Evolutionary conservation across 2,888 invertebrate species (phyloP).

Genomic region (Shargacucullia verbasci): DNA sequence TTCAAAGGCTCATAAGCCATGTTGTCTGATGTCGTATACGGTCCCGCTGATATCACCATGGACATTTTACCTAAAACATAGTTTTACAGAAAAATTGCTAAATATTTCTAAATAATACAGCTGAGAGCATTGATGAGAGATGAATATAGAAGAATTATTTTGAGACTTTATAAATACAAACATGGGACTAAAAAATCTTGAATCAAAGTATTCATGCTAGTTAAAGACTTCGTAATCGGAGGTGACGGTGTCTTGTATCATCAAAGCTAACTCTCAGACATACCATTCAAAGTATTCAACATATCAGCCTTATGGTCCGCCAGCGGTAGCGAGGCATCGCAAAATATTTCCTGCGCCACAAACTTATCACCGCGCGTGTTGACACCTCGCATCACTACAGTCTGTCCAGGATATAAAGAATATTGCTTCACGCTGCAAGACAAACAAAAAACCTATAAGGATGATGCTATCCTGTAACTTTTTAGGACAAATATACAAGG

Average conservation of each 20-base stretch:
- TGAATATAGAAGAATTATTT: too few relatives aligned
- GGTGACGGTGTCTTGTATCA: too few relatives aligned
- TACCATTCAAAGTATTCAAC: slow-evolving; percentile 78
- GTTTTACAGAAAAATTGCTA: not conserved
- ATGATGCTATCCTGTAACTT: not conserved
- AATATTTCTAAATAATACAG: too few relatives aligned
- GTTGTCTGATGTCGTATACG: slow-evolving; percentile 94
- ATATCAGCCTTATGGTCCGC: slow-evolving; percentile 73
- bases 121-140: too few relatives aligned
- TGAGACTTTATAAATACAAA: too few relatives aligned
- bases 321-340: slow-evolving; percentile 81
- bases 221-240: too few relatives aligned
- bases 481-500: not conserved
- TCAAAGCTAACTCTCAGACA: not conserved
- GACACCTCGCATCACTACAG: slow-evolving; percentile 92
- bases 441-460: slow-evolving; percentile 17
- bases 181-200: too few relatives aligned
- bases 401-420: slow-evolving; percentile 94
- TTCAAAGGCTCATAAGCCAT: slow-evolving; percentile 94
- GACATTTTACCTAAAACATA: slow-evolving; percentile 86
- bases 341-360: slow-evolving; percentile 90
- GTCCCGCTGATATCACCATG: slow-evolving; percentile 94
- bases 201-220: too few relatives aligned
- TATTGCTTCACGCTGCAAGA: slow-evolving; percentile 85
- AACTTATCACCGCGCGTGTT: slow-evolving; percentile 92